Percentiles rank a stretch among this genome's conserved stretches.
These are phyloP conservation scores for Brenthis hecate DNA, from an alignment of 2,888 invertebrate genomes.

Conservation along the genomic window DNA sequence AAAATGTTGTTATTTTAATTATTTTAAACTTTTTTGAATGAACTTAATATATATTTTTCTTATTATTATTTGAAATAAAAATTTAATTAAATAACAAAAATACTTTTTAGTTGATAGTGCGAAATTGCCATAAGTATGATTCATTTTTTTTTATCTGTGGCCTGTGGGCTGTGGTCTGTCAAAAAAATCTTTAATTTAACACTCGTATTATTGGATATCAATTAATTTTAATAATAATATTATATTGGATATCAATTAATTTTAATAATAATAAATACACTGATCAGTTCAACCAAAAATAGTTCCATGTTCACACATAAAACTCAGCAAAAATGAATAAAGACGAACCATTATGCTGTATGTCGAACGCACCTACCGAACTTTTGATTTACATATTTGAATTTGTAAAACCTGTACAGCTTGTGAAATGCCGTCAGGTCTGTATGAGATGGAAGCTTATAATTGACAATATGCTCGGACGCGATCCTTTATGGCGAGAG, in stretches of 20 bases:
- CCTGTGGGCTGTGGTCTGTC: too few relatives aligned
- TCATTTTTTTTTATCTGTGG: neutral
- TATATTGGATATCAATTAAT: conserved; percentile 16
- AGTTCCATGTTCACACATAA: conserved; percentile 4
- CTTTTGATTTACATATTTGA: conserved; percentile 56
- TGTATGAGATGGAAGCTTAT: conserved; percentile 59
- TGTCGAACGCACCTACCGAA: conserved; percentile 56
- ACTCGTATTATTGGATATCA: too few relatives aligned
- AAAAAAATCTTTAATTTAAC: too few relatives aligned
- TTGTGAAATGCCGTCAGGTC: conserved; percentile 58
- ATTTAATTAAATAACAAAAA: too few relatives aligned
- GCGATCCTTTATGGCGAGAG: conserved; percentile 54
- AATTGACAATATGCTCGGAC: conserved; percentile 53
- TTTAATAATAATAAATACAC: neutral
- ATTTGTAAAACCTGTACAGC: conserved; percentile 51
- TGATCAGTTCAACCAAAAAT: neutral
- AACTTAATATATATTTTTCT: too few relatives aligned
- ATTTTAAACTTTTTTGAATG: too few relatives aligned
- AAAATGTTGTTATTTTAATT: too few relatives aligned
- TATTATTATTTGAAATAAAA: too few relatives aligned
- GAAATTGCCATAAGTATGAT: neutral
- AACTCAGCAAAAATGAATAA: conserved; percentile 30
- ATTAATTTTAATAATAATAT: too few relatives aligned
- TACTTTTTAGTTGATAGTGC: too few relatives aligned
- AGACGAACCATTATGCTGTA: conserved; percentile 29